These are phyloP conservation scores for Alca torda DNA, from an alignment of 2,797 vertebrate species.

Conservation along the genomic window DNA sequence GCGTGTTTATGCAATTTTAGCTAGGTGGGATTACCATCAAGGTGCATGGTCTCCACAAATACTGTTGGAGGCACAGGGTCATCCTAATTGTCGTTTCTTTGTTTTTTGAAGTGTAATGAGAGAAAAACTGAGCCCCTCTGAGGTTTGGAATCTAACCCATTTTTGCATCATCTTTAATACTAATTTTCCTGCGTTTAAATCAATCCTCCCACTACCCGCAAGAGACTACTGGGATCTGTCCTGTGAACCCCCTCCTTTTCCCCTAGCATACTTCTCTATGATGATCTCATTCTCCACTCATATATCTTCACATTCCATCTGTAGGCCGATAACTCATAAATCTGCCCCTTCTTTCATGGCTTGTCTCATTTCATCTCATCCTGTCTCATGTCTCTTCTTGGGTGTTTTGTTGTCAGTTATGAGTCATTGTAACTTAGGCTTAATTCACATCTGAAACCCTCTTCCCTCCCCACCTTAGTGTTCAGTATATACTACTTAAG, in stretches of 20 bases:
- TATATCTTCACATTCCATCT: slow-evolving; percentile 20
- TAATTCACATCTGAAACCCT: background rate
- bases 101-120: background rate
- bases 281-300: slow-evolving; percentile 41
- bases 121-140: background rate
- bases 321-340: slow-evolving; percentile 34
- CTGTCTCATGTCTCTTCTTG: background rate
- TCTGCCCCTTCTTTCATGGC: slow-evolving; percentile 22
- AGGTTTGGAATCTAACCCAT: background rate
- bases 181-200: background rate
- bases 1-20: background rate
- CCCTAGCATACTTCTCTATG: background rate
- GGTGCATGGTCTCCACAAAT: background rate
- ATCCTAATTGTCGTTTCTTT: background rate
- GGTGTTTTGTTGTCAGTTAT: slow-evolving; percentile 35
- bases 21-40: background rate
- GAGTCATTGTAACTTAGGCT: slow-evolving; percentile 11
- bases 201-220: background rate
- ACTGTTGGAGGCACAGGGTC: background rate
- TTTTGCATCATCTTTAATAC: background rate
- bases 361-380: slow-evolving; percentile 33
- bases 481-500: background rate
- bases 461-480: background rate
- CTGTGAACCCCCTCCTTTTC: background rate
- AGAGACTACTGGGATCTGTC: background rate